These are phyloP conservation scores for Onychostruthus taczanowskii DNA, from an alignment of 2,113 vertebrate genomes.

Conservation along the genomic window DNA sequence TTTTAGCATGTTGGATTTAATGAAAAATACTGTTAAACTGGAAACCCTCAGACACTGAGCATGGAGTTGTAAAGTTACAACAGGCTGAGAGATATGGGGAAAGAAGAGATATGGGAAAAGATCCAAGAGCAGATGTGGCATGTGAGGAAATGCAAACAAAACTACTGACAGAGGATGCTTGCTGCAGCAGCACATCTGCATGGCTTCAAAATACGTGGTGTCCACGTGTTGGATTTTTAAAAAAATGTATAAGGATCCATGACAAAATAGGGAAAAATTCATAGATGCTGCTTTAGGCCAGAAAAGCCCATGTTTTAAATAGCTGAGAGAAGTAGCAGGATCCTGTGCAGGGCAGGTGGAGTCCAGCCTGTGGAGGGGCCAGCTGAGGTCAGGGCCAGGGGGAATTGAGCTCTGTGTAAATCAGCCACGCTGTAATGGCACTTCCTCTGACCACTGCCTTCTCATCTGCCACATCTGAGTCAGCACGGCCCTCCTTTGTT, in stretches of 20 bases:
- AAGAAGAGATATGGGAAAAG: neutral
- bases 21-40: neutral
- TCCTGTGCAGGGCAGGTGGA: neutral
- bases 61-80: neutral
- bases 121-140: neutral
- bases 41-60: neutral
- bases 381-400: neutral
- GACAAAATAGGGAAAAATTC: neutral
- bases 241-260: neutral
- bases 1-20: neutral
- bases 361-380: neutral
- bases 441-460: neutral
- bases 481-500: neutral
- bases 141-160: neutral
- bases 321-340: neutral
- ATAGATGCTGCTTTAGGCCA: neutral
- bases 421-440: neutral
- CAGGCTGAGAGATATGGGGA: neutral
- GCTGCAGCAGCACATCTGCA: neutral
- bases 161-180: neutral
- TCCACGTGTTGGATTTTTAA: neutral
- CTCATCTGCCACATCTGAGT: neutral
- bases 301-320: neutral
- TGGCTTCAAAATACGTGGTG: neutral
- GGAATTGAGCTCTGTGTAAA: neutral